Percentiles rank a stretch among this genome's conserved stretches.
These are phyloP conservation scores for Notocelia uddmanniana DNA, from an alignment of 2,888 invertebrate genomes.

Conservation along the genomic window DNA sequence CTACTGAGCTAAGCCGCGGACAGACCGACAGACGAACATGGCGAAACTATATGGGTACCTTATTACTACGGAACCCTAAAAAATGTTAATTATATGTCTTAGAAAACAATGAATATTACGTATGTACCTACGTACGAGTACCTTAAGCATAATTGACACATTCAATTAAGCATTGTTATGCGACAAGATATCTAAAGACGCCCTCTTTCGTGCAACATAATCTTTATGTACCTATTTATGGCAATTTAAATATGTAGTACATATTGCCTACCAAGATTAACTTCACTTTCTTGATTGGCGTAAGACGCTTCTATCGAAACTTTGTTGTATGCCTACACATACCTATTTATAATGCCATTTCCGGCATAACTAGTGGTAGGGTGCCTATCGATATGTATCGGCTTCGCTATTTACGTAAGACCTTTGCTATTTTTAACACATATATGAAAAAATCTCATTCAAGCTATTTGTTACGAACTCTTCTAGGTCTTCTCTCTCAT, in stretches of 20 bases:
- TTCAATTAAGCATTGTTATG: constrained; percentile 6
- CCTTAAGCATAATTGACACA: not conserved
- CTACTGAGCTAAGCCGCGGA: too few species aligned
- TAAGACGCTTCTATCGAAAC: constrained; percentile 21
- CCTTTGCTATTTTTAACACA: constrained; percentile 6
- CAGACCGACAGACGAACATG: too few species aligned
- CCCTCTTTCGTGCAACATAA: not conserved
- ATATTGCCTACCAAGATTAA: not conserved
- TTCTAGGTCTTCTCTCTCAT: too few species aligned
- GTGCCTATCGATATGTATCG: constrained; percentile 25
- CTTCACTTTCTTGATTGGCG: constrained; percentile 25
- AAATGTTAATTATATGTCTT: not conserved
- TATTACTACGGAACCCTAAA: too few species aligned
- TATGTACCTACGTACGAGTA: too few species aligned
- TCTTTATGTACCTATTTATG: not conserved
- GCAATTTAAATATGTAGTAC: not conserved
- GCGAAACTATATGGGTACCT: too few species aligned
- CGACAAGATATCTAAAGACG: not conserved
- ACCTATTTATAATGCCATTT: constrained; percentile 23
- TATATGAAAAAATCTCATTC: constrained; percentile 4
- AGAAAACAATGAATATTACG: not conserved
- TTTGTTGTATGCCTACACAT: constrained; percentile 20
- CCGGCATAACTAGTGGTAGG: constrained; percentile 17
- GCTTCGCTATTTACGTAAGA: constrained; percentile 22
- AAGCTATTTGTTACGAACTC: not conserved